These are phyloP conservation scores for Boloria euphrosyne DNA, from an alignment of 2,888 invertebrate species.

Conservation along the genomic window DNA sequence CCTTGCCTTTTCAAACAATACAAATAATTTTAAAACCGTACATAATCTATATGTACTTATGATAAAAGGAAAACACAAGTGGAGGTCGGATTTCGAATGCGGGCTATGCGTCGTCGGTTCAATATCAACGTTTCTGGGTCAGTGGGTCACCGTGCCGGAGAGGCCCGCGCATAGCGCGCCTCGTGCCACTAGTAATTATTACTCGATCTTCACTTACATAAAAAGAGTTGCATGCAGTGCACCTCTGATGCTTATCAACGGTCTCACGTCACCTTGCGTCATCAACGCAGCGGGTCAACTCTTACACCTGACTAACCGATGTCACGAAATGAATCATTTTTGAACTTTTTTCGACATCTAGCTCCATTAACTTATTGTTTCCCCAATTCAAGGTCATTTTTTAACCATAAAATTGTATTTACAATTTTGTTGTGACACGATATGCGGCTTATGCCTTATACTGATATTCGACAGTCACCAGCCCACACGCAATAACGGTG, in stretches of 20 bases:
- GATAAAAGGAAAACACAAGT: slow-evolving; percentile 67
- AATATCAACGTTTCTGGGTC: slow-evolving; percentile 80
- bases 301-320: slow-evolving; percentile 19
- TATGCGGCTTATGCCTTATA: not conserved
- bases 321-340: slow-evolving; percentile 43
- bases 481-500: slow-evolving; percentile 72
- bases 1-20: too few species aligned
- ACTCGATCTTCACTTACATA: slow-evolving; percentile 64
- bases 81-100: slow-evolving; percentile 76
- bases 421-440: slow-evolving; percentile 6
- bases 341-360: slow-evolving; percentile 50
- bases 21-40: slow-evolving; percentile 1
- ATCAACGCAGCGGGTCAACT: slow-evolving; percentile 24
- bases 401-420: slow-evolving; percentile 6
- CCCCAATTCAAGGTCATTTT: slow-evolving; percentile 42
- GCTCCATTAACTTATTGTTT: slow-evolving; percentile 32
- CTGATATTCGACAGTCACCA: slow-evolving; percentile 56
- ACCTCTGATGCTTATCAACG: slow-evolving; percentile 30
- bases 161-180: slow-evolving; percentile 52
- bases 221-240: slow-evolving; percentile 46
- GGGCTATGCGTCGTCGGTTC: slow-evolving; percentile 75
- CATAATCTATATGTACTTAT: slow-evolving; percentile 32
- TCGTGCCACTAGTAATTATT: slow-evolving; percentile 52
- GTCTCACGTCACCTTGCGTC: slow-evolving; percentile 38
- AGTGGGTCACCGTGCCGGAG: slow-evolving; percentile 77